Evolutionary conservation across 1,140 invertebrate species (phyloP).

Genomic region (Dendrolimus kikuchii): DNA sequence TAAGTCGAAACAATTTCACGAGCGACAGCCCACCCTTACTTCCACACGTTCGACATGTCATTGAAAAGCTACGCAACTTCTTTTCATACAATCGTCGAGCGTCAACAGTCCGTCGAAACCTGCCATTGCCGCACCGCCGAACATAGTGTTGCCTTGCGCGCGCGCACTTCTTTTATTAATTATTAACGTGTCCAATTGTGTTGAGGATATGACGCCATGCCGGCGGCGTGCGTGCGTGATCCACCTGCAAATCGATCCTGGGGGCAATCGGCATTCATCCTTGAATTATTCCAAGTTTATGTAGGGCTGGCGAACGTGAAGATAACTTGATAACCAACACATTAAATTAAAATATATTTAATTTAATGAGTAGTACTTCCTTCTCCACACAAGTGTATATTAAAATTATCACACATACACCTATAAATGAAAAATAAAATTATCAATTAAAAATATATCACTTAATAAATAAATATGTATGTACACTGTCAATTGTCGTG

Average conservation of each 20-base stretch:
- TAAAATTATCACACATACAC: too few species aligned
- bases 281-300: constrained; percentile 32
- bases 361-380: too few species aligned
- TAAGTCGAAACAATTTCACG: too few species aligned
- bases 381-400: neutral
- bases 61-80: constrained; percentile 6
- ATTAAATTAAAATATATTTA: too few species aligned
- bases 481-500: too few species aligned
- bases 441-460: too few species aligned
- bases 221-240: constrained; percentile 44
- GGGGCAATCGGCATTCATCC: constrained; percentile 55
- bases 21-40: too few species aligned
- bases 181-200: constrained; percentile 52
- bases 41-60: too few species aligned
- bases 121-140: constrained; percentile 55
- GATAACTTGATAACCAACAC: too few species aligned
- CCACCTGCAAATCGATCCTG: constrained; percentile 46
- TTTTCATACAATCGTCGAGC: constrained; percentile 30
- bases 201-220: constrained; percentile 64
- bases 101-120: constrained; percentile 42
- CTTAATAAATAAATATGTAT: too few species aligned
- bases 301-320: neutral
- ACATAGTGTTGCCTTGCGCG: constrained; percentile 50
- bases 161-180: constrained; percentile 67
- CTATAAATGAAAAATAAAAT: too few species aligned